Evolutionary conservation across 1,140 invertebrate species (phyloP).

Genomic region (Drosophila auraria): DNA sequence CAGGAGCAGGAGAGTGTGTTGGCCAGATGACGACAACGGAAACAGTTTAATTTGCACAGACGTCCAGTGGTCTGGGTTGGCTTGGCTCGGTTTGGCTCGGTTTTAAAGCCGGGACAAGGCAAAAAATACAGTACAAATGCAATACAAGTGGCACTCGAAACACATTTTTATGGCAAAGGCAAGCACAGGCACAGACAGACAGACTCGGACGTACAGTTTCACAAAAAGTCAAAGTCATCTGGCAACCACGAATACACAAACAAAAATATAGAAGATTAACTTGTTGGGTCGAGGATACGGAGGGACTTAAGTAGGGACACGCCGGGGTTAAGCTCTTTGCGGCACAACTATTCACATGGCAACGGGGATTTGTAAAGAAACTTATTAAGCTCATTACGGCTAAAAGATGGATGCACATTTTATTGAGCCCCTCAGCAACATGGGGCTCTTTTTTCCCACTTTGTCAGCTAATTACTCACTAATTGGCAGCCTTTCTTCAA

Average conservation of each 20-base stretch:
- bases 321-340: neutral
- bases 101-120: too few relatives aligned
- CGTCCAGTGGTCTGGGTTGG: slow-evolving; percentile 49
- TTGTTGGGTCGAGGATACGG: slow-evolving; percentile 5
- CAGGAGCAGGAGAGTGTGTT: slow-evolving; percentile 8
- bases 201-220: slow-evolving; percentile 56
- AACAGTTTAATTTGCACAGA: slow-evolving; percentile 78
- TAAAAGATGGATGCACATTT: neutral
- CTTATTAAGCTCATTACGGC: slow-evolving; percentile 19
- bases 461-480: neutral
- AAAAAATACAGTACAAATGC: slow-evolving; percentile 52
- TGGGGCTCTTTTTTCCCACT: neutral
- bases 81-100: slow-evolving; percentile 28
- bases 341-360: slow-evolving; percentile 27
- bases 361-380: slow-evolving; percentile 18
- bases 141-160: slow-evolving; percentile 77
- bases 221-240: slow-evolving; percentile 64
- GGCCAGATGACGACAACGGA: slow-evolving; percentile 62
- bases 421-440: neutral
- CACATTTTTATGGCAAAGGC: slow-evolving; percentile 67
- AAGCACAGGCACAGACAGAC: slow-evolving; percentile 18
- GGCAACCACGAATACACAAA: slow-evolving; percentile 46
- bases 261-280: slow-evolving; percentile 3
- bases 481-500: neutral
- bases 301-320: neutral